These are phyloP conservation scores for Mamestra brassicae DNA, from an alignment of 2,888 invertebrate species.

Conservation along the genomic window DNA sequence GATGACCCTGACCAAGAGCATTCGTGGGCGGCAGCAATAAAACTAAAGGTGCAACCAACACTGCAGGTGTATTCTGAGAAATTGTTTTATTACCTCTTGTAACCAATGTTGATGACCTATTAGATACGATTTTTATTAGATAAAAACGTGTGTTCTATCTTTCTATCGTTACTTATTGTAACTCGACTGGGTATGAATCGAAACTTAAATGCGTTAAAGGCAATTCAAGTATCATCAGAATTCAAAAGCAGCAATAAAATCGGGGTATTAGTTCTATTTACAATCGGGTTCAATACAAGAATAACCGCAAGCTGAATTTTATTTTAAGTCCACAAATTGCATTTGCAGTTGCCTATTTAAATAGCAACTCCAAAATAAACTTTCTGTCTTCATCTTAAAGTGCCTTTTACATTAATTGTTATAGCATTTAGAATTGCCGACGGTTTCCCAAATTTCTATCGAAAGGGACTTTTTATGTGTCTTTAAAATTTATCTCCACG, in stretches of 20 bases:
- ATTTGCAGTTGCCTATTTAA: constrained; percentile 32
- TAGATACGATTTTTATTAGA: not conserved
- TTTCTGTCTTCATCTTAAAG: constrained; percentile 26
- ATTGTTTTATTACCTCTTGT: constrained; percentile 1
- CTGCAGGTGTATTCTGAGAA: constrained; percentile 38
- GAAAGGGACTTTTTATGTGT: constrained; percentile 61
- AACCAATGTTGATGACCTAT: not conserved
- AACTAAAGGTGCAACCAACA: constrained; percentile 21
- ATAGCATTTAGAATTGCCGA: constrained; percentile 37
- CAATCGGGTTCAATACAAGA: constrained; percentile 26
- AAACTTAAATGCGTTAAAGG: not conserved
- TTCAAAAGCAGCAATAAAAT: constrained; percentile 12
- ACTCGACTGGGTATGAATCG: not conserved
- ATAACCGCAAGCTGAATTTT: constrained; percentile 35
- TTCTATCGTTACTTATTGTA: not conserved
- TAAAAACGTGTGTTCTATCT: not conserved
- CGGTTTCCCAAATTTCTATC: constrained; percentile 62
- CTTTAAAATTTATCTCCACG: constrained; percentile 61
- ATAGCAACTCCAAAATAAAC: constrained; percentile 17
- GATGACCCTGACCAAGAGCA: constrained; percentile 22
- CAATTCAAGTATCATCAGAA: constrained; percentile 6
- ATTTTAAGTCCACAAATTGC: constrained; percentile 14
- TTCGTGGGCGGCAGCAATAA: constrained; percentile 30
- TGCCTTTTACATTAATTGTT: constrained; percentile 27
- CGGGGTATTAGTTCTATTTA: not conserved